Conservation (phyloP, 1,140 invertebrate genomes). For the Trypoxylus dichotomus region DNA sequence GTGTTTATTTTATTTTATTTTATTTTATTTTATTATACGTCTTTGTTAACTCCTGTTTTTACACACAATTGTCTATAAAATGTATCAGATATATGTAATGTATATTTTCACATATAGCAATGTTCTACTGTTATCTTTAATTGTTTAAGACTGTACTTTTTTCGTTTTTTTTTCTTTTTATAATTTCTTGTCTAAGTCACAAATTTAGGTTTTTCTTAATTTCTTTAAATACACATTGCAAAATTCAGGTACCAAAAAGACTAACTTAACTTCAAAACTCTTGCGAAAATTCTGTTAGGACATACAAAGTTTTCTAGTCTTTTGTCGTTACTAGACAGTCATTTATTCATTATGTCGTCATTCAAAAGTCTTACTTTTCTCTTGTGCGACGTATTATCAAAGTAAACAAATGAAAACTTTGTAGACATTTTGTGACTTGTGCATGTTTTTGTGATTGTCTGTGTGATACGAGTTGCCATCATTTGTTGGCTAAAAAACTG, state of each 20-base stretch:
- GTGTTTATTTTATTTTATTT: conserved; percentile 26
- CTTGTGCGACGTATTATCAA: neutral
- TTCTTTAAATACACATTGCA: neutral
- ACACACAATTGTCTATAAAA: neutral
- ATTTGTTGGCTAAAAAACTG: conserved; percentile 44
- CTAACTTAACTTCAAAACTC: conserved; percentile 14
- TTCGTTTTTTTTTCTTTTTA: neutral
- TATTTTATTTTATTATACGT: conserved; percentile 14
- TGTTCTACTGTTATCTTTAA: conserved; percentile 30
- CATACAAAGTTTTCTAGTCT: conserved; percentile 35
- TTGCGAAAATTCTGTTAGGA: conserved; percentile 33
- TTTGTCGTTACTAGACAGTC: conserved; percentile 26
- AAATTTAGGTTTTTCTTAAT: neutral
- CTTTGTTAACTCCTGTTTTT: conserved; percentile 7
- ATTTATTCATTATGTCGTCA: conserved; percentile 30
- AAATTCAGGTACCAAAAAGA: neutral
- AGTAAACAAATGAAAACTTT: conserved; percentile 34
- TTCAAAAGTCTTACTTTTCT: neutral
- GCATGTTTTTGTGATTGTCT: conserved; percentile 50
- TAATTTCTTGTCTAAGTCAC: conserved; percentile 11
- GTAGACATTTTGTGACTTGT: conserved; percentile 41
- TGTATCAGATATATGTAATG: neutral
- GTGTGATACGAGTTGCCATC: conserved; percentile 50
- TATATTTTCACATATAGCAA: conserved; percentile 9
- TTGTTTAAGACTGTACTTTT: conserved; percentile 22